Evolutionary conservation across 2,888 invertebrate species (phyloP).

Genomic region (Ectemnius cavifrons): DNA sequence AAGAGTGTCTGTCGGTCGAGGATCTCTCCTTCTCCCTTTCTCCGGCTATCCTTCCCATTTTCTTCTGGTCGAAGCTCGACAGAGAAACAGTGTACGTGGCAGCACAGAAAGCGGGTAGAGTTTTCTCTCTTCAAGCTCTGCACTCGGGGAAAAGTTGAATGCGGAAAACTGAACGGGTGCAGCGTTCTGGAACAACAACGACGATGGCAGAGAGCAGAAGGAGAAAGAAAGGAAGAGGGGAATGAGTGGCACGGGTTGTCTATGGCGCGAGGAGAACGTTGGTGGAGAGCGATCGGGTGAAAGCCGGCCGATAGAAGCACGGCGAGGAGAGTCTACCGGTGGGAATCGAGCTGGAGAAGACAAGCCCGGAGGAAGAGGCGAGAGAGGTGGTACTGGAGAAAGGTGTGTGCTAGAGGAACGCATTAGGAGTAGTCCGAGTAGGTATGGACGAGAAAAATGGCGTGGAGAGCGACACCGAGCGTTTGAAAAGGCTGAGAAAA

Average conservation of each 20-base stretch:
- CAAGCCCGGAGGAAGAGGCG: conserved; percentile 35
- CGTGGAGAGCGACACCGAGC: no score
- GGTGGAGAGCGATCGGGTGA: conserved; percentile 28
- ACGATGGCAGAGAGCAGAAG: conserved; percentile 28
- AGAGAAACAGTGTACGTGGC: no score
- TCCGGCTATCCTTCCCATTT: neutral
- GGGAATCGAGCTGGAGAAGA: conserved; percentile 53
- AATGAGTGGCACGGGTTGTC: conserved; percentile 22
- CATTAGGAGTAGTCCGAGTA: no score
- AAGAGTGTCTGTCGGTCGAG: no score
- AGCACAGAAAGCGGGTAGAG: no score
- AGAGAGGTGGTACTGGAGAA: conserved; percentile 4
- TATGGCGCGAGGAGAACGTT: conserved; percentile 11
- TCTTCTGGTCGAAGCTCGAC: neutral
- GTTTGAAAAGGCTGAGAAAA: no score
- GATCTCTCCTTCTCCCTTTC: neutral
- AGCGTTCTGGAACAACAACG: conserved; percentile 56
- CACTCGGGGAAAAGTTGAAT: conserved; percentile 40
- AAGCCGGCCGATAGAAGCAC: conserved; percentile 27
- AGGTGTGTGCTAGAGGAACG: neutral
- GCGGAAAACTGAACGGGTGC: conserved; percentile 53
- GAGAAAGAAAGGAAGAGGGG: conserved; percentile 39
- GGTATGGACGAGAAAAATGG: no score
- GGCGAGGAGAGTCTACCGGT: no score
- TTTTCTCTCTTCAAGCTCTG: conserved; percentile 23